Evolutionary conservation across 2,888 invertebrate genomes (phyloP), one percentile per base, ranked within the genome.

Genomic region (Synanthedon andrenaeformis): DNA sequence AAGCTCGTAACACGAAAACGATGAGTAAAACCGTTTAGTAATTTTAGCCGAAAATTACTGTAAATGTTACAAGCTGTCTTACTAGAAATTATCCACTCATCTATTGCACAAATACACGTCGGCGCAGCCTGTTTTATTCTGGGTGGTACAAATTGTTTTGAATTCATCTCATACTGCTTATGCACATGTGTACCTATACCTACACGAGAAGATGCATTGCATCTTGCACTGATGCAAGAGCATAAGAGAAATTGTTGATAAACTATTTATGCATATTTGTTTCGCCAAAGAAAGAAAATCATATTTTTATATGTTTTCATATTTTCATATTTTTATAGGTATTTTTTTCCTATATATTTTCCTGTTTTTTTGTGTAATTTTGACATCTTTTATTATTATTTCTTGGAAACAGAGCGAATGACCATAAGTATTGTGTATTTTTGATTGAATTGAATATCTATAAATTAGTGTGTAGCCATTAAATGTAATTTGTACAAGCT

Each of bases 21-120:
- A 66, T 61, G 58, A 65, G 66, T 66, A 62, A 59, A 62, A 71
- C 65, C 69, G 69, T 77, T 78, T 74, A 75, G 69, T 64, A 74
- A 78, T 75, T 10, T 74, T 57, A 68, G 67, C 63, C 63, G 70
- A 63, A 81, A 79, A 79, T 80, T 79, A 72, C 67, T 57, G 70
- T 69, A 75, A 79, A 74, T 72, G 74, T 68, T 75, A 71, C 61
- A 58, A 63, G 63, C 58, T 59, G 56, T 67, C 60, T 59, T 42
- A 28, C 51, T 52, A 55, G 62, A 67, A 62, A 76, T 76, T 69
- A 69, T 63, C 62, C 61, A 68, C 65, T 71, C 68, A 73, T 71
- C 69, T 58, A 62, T 74, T 76, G 73, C 72, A 73, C 63, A 71
- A 68, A 72, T 67, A 70, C 57, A 58, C 55, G 53, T 53, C 61